Evolutionary conservation across 1,140 invertebrate genomes (phyloP).

Genomic region (Brachionus plicatilis): DNA sequence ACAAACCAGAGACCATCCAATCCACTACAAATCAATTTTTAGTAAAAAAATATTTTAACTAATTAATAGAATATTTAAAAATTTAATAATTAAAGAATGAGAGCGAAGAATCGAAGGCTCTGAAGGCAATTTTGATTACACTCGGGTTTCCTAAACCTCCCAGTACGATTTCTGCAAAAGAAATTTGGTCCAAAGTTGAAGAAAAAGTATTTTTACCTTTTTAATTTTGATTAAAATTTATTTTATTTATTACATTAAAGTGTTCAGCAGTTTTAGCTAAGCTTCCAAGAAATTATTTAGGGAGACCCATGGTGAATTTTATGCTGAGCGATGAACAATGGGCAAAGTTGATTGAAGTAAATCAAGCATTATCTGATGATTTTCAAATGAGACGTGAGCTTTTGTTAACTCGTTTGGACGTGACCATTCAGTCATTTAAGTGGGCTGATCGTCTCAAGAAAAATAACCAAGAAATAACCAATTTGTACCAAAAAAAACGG

Average conservation of each 20-base stretch:
- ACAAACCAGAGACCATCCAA: slow-evolving; percentile 8
- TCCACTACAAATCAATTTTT: neutral
- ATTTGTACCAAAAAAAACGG: neutral
- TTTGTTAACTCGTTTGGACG: slow-evolving; percentile 80
- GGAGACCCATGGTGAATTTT: slow-evolving; percentile 57
- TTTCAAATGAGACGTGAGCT: slow-evolving; percentile 77
- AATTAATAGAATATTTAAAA: neutral
- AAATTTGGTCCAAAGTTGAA: slow-evolving; percentile 26
- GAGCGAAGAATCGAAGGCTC: slow-evolving; percentile 18
- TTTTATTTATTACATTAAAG: neutral
- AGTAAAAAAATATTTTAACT: neutral
- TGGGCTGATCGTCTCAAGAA: slow-evolving; percentile 71
- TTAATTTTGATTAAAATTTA: neutral
- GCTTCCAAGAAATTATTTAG: slow-evolving; percentile 62
- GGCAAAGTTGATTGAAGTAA: slow-evolving; percentile 65
- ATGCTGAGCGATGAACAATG: slow-evolving; percentile 64
- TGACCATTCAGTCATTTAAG: slow-evolving; percentile 84
- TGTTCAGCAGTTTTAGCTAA: slow-evolving; percentile 62
- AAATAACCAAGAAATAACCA: slow-evolving; percentile 13
- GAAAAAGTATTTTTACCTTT: neutral
- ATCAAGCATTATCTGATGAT: slow-evolving; percentile 70
- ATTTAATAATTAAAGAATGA: slow-evolving; percentile 1
- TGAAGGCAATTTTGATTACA: neutral
- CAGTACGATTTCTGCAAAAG: neutral
- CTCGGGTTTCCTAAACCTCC: slow-evolving; percentile 38